Evolutionary conservation across 2,113 vertebrate species (phyloP), one percentile per base, ranked within the genome.

Genomic region (Pantherophis guttatus): DNA sequence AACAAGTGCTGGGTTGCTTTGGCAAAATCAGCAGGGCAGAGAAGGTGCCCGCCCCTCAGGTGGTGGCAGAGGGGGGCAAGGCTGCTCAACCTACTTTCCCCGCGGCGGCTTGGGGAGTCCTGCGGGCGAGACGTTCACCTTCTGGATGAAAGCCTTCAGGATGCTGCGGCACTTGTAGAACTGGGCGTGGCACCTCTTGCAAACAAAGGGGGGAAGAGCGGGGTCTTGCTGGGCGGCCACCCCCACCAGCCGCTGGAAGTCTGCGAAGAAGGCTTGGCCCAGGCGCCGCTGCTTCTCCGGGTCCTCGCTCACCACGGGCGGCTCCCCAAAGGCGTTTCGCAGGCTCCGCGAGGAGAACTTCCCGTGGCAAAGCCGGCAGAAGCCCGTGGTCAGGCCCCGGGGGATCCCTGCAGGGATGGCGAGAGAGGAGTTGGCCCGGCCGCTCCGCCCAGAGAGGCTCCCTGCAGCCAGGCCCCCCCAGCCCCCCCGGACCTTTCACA

Each of bases 121-220:
- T 0, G 96, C 90, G 0, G 98, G 98, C 0, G 98, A 98, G 0
- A 97, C 94, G 12, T 99, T 99, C 89, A 99, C 98, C 87, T 98
- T 97, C 97, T 99, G 99, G 93, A 99, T 98, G 86, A 99, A 99
- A 0, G 98, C 94, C 86, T 97, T 96, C 96, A 99, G 98, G 93
- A 99, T 96, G 94, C 98, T 97, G 96, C 98, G 98, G 97, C 99
- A 99, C 94, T 99, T 99, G 94, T 99, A 99, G 97, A 99, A 99
- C 97, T 99, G 99, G 44, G 98, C 92, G 23, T 99, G 98, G 96
- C 99, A 99, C 96, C 98, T 99, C 98, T 98, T 99, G 96, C 99
- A 99, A 95, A 99, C 97, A 0, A 98, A 99, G 95, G 98, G 98
- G 0, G 99, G 98, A 1, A 99, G 97, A 0, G 97, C 91, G 0